phyloP scores from a whole-genome alignment of 2,797 vertebrate genomes.

The Strix occidentalis region DNA sequence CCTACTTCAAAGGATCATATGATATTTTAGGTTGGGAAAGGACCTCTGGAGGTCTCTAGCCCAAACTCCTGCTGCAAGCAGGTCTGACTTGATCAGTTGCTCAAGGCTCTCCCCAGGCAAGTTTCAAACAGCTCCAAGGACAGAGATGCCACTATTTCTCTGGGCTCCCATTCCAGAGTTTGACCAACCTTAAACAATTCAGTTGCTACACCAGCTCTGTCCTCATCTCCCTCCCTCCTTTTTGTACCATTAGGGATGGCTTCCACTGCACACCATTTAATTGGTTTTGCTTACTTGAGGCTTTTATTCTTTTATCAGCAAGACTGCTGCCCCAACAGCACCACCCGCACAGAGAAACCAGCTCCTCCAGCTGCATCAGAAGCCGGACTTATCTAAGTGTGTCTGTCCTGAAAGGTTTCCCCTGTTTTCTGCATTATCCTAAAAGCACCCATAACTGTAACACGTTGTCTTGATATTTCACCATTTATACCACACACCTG shows the following conservation, averaged over 20 bases:
- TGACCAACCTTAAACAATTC: background rate
- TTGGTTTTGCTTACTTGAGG: background rate
- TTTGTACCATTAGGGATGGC: background rate
- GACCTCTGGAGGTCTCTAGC: background rate
- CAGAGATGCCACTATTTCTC: background rate
- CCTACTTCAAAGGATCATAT: background rate
- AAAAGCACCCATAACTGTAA: background rate
- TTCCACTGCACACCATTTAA: background rate
- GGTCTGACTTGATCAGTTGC: background rate
- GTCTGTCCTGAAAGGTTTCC: background rate
- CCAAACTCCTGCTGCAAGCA: background rate
- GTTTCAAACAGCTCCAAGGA: background rate
- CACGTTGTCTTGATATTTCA: background rate
- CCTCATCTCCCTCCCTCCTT: background rate
- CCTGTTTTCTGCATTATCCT: background rate
- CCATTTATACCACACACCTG: background rate
- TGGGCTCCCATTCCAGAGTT: background rate
- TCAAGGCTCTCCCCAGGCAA: background rate
- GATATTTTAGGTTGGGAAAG: background rate
- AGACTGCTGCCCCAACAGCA: background rate
- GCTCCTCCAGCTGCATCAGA: background rate
- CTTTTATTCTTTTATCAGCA: background rate
- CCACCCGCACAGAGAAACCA: background rate
- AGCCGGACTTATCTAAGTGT: accelerated
- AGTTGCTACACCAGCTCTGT: background rate